Percentiles rank a stretch among this genome's conserved stretches.
phyloP scores from a whole-genome alignment of 2,888 invertebrate genomes.

The Cryptocephalus moraei region DNA sequence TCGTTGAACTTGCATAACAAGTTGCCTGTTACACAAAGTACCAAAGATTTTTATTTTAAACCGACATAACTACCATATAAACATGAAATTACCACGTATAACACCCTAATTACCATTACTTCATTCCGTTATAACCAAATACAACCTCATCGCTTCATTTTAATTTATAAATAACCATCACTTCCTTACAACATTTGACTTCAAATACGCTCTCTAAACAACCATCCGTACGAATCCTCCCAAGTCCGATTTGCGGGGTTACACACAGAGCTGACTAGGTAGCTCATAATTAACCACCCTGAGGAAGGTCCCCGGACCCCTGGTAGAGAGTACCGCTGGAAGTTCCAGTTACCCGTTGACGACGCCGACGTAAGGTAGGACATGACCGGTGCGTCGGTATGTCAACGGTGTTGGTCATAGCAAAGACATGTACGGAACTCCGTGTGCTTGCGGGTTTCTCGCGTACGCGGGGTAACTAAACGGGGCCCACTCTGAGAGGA shows the following conservation, averaged over 20 bases:
- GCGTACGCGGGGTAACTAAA: constrained; percentile 27
- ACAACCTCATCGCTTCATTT: background rate
- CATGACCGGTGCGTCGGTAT: constrained; percentile 24
- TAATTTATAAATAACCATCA: constrained; percentile 11
- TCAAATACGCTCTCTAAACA: constrained; percentile 7
- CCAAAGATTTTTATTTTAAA: too few species aligned
- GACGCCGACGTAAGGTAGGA: constrained; percentile 27
- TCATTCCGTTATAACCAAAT: background rate
- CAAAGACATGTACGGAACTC: constrained; percentile 28
- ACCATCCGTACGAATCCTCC: constrained; percentile 24
- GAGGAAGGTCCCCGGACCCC: constrained; percentile 46
- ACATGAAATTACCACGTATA: too few species aligned
- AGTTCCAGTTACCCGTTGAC: constrained; percentile 32
- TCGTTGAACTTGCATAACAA: too few species aligned
- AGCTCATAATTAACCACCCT: constrained; percentile 30
- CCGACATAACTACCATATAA: too few species aligned
- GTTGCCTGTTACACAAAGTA: too few species aligned
- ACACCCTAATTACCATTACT: too few species aligned
- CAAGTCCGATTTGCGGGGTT: constrained; percentile 37
- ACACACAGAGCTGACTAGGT: constrained; percentile 35
- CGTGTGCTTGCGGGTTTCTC: constrained; percentile 5
- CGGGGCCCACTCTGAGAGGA: constrained; percentile 34
- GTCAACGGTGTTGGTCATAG: constrained; percentile 31
- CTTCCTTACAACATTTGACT: constrained; percentile 5
- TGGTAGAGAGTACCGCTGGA: constrained; percentile 43